Evolutionary conservation across 2,888 invertebrate species (phyloP).

Genomic region (Scaptomyza parva): DNA sequence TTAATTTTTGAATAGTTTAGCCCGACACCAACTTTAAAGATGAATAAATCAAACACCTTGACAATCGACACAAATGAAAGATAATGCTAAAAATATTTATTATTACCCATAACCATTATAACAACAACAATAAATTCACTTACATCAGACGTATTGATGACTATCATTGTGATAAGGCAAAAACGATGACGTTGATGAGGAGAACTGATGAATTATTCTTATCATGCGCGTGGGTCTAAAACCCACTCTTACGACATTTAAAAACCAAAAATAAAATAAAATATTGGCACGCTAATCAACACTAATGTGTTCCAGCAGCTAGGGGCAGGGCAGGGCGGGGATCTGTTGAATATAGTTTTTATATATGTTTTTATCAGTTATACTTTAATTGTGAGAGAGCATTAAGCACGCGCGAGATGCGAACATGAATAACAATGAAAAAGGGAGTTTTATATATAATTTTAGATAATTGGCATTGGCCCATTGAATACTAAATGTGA

Average conservation of each 20-base stretch:
- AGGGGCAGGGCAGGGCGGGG: too few species aligned
- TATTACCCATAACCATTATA: conserved; percentile 15
- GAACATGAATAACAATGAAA: conserved; percentile 50
- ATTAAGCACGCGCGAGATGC: conserved; percentile 63
- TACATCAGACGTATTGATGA: conserved; percentile 73
- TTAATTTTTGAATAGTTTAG: neutral
- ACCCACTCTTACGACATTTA: conserved; percentile 59
- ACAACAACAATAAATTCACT: conserved; percentile 47
- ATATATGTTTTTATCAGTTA: conserved; percentile 19
- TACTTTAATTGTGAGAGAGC: conserved; percentile 33
- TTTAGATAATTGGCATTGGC: conserved; percentile 18
- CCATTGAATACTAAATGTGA: conserved; percentile 5
- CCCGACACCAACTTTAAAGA: conserved; percentile 15
- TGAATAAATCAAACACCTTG: conserved; percentile 12
- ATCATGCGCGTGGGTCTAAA: conserved; percentile 51
- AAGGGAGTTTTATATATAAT: neutral
- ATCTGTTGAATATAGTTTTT: conserved; percentile 16
- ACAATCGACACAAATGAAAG: neutral
- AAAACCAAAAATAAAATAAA: neutral
- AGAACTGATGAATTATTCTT: conserved; percentile 55
- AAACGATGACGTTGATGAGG: conserved; percentile 47
- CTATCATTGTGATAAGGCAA: conserved; percentile 65
- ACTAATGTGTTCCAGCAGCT: neutral
- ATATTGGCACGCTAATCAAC: conserved; percentile 27
- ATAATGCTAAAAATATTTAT: neutral